These are phyloP conservation scores for Myiagra hebetior DNA, from an alignment of 2,113 vertebrate species.

Conservation along the genomic window DNA sequence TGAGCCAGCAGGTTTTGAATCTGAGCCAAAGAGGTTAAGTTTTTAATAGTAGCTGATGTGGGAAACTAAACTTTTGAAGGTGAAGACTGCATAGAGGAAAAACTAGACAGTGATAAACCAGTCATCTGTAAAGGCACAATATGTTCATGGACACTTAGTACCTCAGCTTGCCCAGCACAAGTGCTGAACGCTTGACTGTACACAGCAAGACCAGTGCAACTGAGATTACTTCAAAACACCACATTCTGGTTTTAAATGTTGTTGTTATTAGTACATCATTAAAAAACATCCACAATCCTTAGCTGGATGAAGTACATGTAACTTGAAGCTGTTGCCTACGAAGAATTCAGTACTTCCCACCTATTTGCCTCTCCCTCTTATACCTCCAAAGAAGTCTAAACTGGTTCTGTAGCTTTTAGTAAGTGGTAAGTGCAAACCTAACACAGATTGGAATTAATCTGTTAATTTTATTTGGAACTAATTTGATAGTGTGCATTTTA, in stretches of 20 bases:
- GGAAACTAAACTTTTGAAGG: constrained; percentile 18
- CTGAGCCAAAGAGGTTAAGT: background rate
- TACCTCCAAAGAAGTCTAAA: background rate
- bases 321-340: background rate
- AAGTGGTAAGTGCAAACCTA: background rate
- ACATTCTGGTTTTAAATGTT: background rate
- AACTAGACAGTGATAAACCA: background rate
- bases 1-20: background rate
- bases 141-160: background rate
- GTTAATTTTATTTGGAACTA: background rate
- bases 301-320: background rate
- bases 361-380: background rate
- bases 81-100: background rate
- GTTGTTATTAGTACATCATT: background rate
- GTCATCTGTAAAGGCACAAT: background rate
- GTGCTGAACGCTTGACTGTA: background rate
- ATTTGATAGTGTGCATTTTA: background rate
- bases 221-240: background rate
- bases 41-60: background rate
- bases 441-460: background rate
- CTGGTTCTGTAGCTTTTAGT: background rate
- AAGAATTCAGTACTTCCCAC: background rate
- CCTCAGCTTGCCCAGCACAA: background rate
- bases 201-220: background rate
- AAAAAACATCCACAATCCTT: background rate